Conservation (phyloP, 2,888 invertebrate genomes). For the Homarus gammarus region DNA sequence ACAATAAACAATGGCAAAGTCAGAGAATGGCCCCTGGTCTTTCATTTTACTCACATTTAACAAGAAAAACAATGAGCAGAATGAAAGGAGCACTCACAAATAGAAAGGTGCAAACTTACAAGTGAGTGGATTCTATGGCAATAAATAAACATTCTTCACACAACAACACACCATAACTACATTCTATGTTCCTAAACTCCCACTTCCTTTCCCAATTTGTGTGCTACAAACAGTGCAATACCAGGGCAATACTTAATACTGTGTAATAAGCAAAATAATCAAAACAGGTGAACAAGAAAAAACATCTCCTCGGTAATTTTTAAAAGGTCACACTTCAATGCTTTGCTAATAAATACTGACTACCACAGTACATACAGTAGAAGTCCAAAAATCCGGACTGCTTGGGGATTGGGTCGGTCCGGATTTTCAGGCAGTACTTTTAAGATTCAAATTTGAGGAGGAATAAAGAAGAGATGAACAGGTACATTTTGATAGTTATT, state of each 20-base stretch:
- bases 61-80: conserved; percentile 32
- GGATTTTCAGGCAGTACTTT: too few relatives aligned
- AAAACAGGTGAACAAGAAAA: background rate
- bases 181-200: background rate
- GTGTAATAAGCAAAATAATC: conserved; percentile 1
- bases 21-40: conserved; percentile 62
- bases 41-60: conserved; percentile 44
- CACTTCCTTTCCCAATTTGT: conserved; percentile 40
- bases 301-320: conserved; percentile 7
- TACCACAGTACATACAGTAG: too few relatives aligned
- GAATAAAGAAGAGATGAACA: too few relatives aligned
- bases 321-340: background rate
- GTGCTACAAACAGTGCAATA: conserved; percentile 3
- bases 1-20: conserved; percentile 51
- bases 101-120: background rate
- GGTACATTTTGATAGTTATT: too few relatives aligned
- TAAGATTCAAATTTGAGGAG: too few relatives aligned
- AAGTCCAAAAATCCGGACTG: too few relatives aligned
- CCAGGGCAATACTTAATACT: conserved; percentile 37
- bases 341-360: too few relatives aligned
- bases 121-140: conserved; percentile 50
- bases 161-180: conserved; percentile 39
- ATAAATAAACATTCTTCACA: conserved; percentile 18
- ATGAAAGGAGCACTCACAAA: conserved; percentile 66
- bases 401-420: too few relatives aligned